Evolutionary conservation across 2,113 vertebrate species (phyloP), one percentile per base, ranked within the genome.

Genomic region (Sebastes schlegelii): DNA sequence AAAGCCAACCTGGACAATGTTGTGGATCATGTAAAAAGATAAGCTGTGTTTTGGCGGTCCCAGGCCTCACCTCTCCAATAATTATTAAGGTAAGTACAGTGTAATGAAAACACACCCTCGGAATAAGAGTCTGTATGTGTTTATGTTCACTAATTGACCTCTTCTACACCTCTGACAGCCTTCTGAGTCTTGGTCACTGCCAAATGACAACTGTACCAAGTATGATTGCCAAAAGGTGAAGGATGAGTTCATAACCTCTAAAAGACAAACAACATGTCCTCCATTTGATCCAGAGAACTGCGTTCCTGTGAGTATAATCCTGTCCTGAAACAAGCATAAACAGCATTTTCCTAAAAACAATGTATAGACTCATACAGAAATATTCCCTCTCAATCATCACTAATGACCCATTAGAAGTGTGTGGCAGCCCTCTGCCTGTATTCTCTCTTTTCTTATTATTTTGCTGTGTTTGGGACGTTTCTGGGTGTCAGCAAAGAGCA

Each of bases 1-100:
- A 77, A 8, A 5, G 0, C 0, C 16, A 65, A 42, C 80, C 93
- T 0, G 96, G 92, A 40, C 0, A 95, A 52, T 99, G 97, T 89
- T 98, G 97, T 9, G 96, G 96, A 89, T 40, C 52, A 2, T 99
- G 97, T 54, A 76, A 74, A 9, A 86, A 79, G 78, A 70, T 46
- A 0, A 86, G 85, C n/a, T 98, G 97, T 78, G 6, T 88, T 75
- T 40, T 96, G 42, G 14, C 45, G 8, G n/a, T 90, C 42, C 51
- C 83, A 43, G 91, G 92, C 17, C 6, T 46, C 58, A 88, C 77
- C 1, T 2, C 89, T 61, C 52, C 87, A 1, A 78, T 96, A 42
- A 4, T 91, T 23, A 86, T 96, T 49, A 0, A 80, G 23, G 97
- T 97, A 89, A 94, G 86, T 57, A 45, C 2, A 62, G 1, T 8